phyloP scores from a whole-genome alignment of 1,140 invertebrate species.

The Drosophila tsacasi region DNA sequence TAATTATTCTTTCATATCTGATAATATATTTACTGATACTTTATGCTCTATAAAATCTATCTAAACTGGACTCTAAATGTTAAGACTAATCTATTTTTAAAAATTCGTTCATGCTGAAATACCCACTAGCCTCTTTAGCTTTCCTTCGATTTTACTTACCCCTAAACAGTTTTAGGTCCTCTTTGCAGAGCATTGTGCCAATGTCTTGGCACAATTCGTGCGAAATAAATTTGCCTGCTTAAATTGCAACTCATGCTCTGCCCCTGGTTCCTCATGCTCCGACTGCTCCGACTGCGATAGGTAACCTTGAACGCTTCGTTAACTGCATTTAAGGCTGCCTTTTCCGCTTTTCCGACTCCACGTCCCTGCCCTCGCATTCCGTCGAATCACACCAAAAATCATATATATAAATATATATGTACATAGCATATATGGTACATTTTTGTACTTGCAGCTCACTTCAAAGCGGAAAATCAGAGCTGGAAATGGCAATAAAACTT shows the following conservation, averaged over 20 bases:
- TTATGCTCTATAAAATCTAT: too few species aligned
- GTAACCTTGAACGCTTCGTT: slow-evolving; percentile 72
- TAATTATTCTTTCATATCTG: too few species aligned
- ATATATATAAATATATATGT: slow-evolving; percentile 5
- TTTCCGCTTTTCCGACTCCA: slow-evolving; percentile 4
- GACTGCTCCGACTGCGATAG: slow-evolving; percentile 21
- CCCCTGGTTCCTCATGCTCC: slow-evolving; percentile 21
- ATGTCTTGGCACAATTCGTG: slow-evolving; percentile 65
- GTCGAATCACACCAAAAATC: slow-evolving; percentile 19
- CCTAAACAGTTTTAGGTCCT: slow-evolving; percentile 6
- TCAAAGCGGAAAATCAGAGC: slow-evolving; percentile 58
- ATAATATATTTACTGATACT: too few species aligned
- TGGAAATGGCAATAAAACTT: slow-evolving; percentile 72
- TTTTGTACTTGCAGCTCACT: slow-evolving; percentile 21
- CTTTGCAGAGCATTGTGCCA: slow-evolving; percentile 45
- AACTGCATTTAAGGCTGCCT: slow-evolving; percentile 60
- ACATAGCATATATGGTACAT: slow-evolving; percentile 1
- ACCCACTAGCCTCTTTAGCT: too few species aligned
- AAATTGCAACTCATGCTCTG: slow-evolving; percentile 70
- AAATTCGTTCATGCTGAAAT: not conserved
- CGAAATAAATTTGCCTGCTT: slow-evolving; percentile 73
- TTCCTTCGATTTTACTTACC: not conserved
- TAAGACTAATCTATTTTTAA: not conserved
- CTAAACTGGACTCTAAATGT: too few species aligned
- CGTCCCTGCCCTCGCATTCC: not conserved